Base-by-base conservation (phyloP, 2,113 vertebrate species). In the Bos javanicus region DNA sequence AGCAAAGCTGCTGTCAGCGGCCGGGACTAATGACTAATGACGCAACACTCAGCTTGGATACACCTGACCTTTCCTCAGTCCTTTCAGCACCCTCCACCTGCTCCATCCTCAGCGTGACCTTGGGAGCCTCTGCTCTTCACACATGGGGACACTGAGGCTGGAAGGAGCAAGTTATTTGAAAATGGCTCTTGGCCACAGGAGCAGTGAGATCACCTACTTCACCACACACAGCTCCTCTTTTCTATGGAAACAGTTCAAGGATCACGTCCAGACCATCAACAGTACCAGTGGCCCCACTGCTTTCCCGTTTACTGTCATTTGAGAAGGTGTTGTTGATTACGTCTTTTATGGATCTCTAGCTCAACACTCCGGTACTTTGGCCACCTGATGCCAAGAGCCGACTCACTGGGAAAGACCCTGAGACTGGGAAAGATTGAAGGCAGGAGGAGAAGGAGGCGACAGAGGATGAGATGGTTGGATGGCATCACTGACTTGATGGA, bases 81-180 rank as follows among this genome's bases (percentile, higher is more conserved):
- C 71, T n/a, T n/a, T 30, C 52, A 10, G 2, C 19, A 2, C 13
- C 28, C 25, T 9, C 1, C 6, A 0, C 21, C 7, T 3, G 0
- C 6, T 16, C 23, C 19, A 3, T 28, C 50, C n/a, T 64, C 19
- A 33, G 60, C 14, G 0, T 2, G 6, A 25, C 10, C 1, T 0
- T 0, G 21, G 26, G 39, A 46, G 28, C 30, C 1, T 0, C 5
- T 5, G 26, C 23, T n/a, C n/a, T 25, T 43, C 57, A 2, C 25
- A 13, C 39, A 1, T 0, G 11, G 83, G 48, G 11, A n/a, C 5
- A 10, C 8, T 9, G n/a, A 57, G 52, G 39, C 43, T 10, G 0
- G 25, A 14, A 13, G 19, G 50, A 2, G 21, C 23, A 17, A 50
- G 25, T 1, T 14, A 19, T 28, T 25, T 26, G 50, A 36, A 64